phyloP scores from a whole-genome alignment of 2,888 invertebrate species.

The Drosophila nigricruria region DNA sequence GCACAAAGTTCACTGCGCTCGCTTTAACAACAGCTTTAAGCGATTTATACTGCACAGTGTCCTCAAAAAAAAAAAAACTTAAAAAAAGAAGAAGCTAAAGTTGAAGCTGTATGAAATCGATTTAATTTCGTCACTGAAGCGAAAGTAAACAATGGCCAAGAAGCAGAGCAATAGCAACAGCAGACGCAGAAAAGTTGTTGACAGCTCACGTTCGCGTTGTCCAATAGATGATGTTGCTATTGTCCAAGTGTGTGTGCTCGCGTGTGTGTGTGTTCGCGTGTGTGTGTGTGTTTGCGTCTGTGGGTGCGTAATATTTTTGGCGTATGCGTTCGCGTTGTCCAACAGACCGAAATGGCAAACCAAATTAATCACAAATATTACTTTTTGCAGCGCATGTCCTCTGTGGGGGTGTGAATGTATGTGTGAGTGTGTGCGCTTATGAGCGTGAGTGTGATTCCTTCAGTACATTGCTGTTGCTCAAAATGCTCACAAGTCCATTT shows the following conservation, averaged over 20 bases:
- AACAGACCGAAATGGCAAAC: constrained; percentile 67
- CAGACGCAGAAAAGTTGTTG: constrained; percentile 66
- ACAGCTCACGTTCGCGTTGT: constrained; percentile 75
- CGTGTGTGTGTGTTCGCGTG: neutral
- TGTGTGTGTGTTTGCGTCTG: constrained; percentile 15
- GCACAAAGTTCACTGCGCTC: constrained; percentile 25
- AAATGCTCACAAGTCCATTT: constrained; percentile 36
- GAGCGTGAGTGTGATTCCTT: constrained; percentile 15
- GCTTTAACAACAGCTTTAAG: constrained; percentile 48
- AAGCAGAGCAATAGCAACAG: constrained; percentile 30
- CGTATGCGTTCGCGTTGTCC: constrained; percentile 63
- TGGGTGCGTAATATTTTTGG: constrained; percentile 56
- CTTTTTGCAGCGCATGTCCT: constrained; percentile 42
- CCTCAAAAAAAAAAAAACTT: neutral
- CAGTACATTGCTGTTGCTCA: constrained; percentile 27
- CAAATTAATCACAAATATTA: constrained; percentile 80
- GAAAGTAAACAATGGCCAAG: constrained; percentile 62
- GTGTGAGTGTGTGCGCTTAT: constrained; percentile 24
- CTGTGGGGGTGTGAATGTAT: constrained; percentile 1
- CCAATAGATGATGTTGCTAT: constrained; percentile 66
- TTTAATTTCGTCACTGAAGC: constrained; percentile 72
- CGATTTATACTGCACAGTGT: constrained; percentile 1
- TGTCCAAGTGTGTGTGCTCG: constrained; percentile 12
- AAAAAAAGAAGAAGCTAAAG: constrained; percentile 28
- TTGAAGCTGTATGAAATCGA: constrained; percentile 60